Evolutionary conservation across 1,140 invertebrate species (phyloP).

Genomic region (Leptinotarsa texana): DNA sequence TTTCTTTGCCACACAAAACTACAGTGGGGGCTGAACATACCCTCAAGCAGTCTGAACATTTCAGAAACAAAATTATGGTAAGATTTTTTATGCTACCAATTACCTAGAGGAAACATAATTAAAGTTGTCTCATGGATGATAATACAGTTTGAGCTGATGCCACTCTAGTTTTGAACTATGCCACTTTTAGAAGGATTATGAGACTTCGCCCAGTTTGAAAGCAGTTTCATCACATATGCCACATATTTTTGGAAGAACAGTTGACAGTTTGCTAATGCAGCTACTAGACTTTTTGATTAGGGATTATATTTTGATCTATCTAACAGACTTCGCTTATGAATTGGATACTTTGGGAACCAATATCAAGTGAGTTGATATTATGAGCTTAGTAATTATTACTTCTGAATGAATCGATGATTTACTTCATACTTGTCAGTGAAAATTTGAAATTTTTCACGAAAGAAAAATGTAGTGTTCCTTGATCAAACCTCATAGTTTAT

Average conservation of each 20-base stretch:
- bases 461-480: too few relatives aligned
- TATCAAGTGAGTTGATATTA: conserved; percentile 55
- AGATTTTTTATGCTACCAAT: conserved; percentile 22
- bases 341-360: conserved; percentile 56
- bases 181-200: conserved; percentile 50
- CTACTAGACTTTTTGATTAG: conserved; percentile 77
- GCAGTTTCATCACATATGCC: conserved; percentile 60
- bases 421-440: too few relatives aligned
- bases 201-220: conserved; percentile 37
- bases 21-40: conserved; percentile 56
- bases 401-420: too few relatives aligned
- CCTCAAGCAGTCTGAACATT: conserved; percentile 58
- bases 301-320: conserved; percentile 78
- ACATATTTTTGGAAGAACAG: conserved; percentile 75
- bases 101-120: too few relatives aligned
- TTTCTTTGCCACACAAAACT: conserved; percentile 61
- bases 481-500: too few relatives aligned
- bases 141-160: neutral
- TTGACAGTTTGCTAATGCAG: conserved; percentile 82
- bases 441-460: too few relatives aligned
- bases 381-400: too few relatives aligned
- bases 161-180: neutral
- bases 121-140: too few relatives aligned
- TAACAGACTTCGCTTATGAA: conserved; percentile 68
- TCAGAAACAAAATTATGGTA: conserved; percentile 60